A percentile compares a stretch with the other conserved stretches of the same genome.
These are phyloP conservation scores for Helicorthomorpha holstii DNA, from an alignment of 1,140 invertebrate genomes.

Conservation along the genomic window DNA sequence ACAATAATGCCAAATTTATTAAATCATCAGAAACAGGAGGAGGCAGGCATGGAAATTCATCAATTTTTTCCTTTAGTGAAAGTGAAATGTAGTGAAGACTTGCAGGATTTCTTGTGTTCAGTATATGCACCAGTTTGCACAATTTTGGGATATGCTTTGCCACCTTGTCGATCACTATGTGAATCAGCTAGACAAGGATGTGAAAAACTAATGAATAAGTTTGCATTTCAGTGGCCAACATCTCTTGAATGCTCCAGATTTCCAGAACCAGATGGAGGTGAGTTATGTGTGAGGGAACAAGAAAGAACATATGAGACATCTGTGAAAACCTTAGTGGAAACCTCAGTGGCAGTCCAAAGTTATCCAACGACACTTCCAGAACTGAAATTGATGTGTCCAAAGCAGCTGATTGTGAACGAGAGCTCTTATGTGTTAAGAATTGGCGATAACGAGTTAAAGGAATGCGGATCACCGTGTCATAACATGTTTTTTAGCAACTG, in stretches of 20 bases:
- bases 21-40: conserved; percentile 83
- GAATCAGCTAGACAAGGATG: conserved; percentile 78
- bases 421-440: conserved; percentile 61
- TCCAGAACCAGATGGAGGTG: conserved; percentile 50
- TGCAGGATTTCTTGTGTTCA: conserved; percentile 55
- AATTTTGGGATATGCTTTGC: conserved; percentile 69
- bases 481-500: conserved; percentile 77
- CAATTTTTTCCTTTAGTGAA: conserved; percentile 92
- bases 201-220: conserved; percentile 87
- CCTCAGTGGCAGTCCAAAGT: conserved; percentile 6
- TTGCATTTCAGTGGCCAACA: conserved; percentile 94
- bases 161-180: conserved; percentile 86
- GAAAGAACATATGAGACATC: conserved; percentile 55
- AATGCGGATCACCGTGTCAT: conserved; percentile 86
- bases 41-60: conserved; percentile 82
- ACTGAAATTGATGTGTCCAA: conserved; percentile 66
- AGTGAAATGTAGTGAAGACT: conserved; percentile 59
- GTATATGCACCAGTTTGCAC: conserved; percentile 86
- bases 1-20: conserved; percentile 93
- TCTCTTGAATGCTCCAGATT: conserved; percentile 83
- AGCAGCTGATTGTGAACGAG: conserved; percentile 56
- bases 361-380: conserved; percentile 27
- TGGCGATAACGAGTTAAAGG: conserved; percentile 50
- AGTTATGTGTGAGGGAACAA: conserved; percentile 76
- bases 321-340: conserved; percentile 1